Evolutionary conservation across 2,888 invertebrate species (phyloP).

Genomic region (Patella pellucida): DNA sequence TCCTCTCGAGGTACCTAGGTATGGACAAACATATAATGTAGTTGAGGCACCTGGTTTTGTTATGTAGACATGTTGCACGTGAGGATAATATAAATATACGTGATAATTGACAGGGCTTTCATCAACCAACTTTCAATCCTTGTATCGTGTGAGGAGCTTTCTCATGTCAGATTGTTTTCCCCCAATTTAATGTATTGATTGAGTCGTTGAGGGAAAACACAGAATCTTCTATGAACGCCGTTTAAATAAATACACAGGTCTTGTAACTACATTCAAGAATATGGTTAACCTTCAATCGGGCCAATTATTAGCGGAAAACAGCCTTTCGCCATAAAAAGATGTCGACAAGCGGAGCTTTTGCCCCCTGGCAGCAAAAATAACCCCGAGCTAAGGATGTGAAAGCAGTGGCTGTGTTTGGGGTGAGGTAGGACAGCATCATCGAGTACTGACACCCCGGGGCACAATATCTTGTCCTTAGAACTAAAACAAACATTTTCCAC

Average conservation of each 20-base stretch:
- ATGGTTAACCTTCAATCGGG: constrained; percentile 2
- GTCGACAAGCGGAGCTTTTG: too few relatives aligned
- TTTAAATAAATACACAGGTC: constrained; percentile 11
- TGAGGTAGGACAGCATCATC: constrained; percentile 4
- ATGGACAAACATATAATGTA: neutral
- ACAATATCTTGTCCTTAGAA: neutral
- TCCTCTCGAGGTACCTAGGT: too few relatives aligned
- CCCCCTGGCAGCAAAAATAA: neutral
- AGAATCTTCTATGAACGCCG: neutral
- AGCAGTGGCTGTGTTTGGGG: neutral
- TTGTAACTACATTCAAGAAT: neutral
- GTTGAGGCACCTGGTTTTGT: neutral
- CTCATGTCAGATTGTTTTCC: constrained; percentile 8
- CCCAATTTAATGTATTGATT: neutral
- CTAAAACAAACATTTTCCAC: neutral
- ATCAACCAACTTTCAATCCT: neutral
- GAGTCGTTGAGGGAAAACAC: neutral
- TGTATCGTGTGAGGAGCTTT: neutral
- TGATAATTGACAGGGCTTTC: neutral
- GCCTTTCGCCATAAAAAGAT: too few relatives aligned
- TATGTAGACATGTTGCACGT: neutral
- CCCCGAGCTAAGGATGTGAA: neutral
- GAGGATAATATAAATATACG: neutral
- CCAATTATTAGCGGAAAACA: neutral
- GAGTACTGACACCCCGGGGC: neutral